Base-by-base conservation (phyloP, 2,113 vertebrate genomes). In the Nothobranchius kuhntae region DNA sequence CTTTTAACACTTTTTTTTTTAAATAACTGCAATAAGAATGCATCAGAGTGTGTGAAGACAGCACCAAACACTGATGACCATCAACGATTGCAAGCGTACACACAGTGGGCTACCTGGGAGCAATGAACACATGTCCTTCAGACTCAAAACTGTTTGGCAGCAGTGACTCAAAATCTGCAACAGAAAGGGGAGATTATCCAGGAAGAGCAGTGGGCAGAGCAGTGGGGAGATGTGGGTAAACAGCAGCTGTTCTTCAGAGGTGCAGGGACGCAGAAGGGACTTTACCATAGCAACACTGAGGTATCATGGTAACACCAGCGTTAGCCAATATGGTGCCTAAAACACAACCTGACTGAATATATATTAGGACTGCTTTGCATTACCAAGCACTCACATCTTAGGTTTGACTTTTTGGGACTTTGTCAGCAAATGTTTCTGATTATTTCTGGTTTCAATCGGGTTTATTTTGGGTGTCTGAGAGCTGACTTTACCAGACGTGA, bases 141-240 rank as follows among this genome's bases (percentile, higher is more conserved):
- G 96, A 96, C 93, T 99, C 98, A 97, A 98, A 99, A 95, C 93
- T 98, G 95, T 95, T 95, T 94, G 96, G 97, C 94, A 98, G 96
- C 94, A 99, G 95, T 93, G 95, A 98, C 92, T 99, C 98, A 98
- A 99, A 99, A 98, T 99, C 97, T 99, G 98, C 95, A 99, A 98
- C 94, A 98, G 96, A 98, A 97, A 98, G 86, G 95, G 95, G 92
- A 95, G 92, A 95, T 98, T 98, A 98, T 95, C 94, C 67, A 89
- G 95, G 89, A 87, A 87, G 87, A 87, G 92, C 79, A 68, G 81
- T 72, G 77, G 77, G 87, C 83, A 83, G 89, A 84, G 77, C 73
- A 84, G 89, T 69, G 88, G 89, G 81, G 82, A 84, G 85, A 83
- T 53, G 84, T 86, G 85, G 78, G 83, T 79, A 78, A 86, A 91